phyloP scores from a whole-genome alignment of 2,113 vertebrate species.

The Balaeniceps rex region DNA sequence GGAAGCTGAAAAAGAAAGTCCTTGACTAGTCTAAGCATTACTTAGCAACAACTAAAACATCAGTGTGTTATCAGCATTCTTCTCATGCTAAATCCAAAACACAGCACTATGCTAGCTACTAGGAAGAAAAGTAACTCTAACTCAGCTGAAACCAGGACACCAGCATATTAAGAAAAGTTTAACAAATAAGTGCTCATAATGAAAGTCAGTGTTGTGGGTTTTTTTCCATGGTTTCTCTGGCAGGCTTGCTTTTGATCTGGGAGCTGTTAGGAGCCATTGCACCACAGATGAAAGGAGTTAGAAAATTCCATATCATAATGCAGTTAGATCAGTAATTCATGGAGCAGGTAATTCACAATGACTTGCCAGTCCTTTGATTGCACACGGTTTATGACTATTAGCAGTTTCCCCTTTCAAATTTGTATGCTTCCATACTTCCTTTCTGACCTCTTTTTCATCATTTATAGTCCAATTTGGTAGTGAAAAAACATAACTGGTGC shows the following conservation, averaged over 20 bases:
- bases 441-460: constrained; percentile 85
- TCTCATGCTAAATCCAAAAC: no score
- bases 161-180: constrained; percentile 23
- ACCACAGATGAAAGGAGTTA: constrained; percentile 80
- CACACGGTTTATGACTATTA: constrained; percentile 80
- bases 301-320: constrained; percentile 80
- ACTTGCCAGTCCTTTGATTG: constrained; percentile 82
- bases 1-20: no score
- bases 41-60: no score
- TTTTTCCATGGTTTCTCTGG: constrained; percentile 37
- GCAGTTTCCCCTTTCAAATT: constrained; percentile 85
- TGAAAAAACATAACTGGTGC: constrained; percentile 77
- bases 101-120: no score
- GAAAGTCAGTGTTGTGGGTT: constrained; percentile 10
- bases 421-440: constrained; percentile 83
- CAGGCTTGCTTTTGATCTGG: constrained; percentile 73
- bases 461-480: constrained; percentile 84
- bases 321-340: constrained; percentile 78
- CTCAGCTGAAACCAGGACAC: no score
- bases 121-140: no score
- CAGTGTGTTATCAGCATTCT: no score
- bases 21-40: no score
- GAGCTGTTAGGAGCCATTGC: constrained; percentile 69
- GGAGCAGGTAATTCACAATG: constrained; percentile 78
- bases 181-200: constrained; percentile 40